Evolutionary conservation across 1,140 invertebrate genomes (phyloP), one percentile per base, ranked within the genome.

Genomic region (Eueides isabella): DNA sequence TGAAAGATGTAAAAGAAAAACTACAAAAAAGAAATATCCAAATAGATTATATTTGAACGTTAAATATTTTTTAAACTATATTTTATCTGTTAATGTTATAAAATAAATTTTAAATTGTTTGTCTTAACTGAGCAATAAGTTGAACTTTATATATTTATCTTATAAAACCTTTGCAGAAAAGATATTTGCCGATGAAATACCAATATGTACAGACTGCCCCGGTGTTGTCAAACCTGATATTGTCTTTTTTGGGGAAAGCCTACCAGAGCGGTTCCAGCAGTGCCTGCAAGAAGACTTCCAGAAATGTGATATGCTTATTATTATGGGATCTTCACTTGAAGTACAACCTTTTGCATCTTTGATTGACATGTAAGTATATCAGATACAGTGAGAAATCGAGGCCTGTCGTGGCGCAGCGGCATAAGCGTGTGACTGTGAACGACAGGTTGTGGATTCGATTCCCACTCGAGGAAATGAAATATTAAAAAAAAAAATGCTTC

Each of bases 321-420:
- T 99, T 5, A 97, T 99, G 95, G 98, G 98, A 9, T 99, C 98
- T 2, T 99, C 98, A 23, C 94, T 99, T 64, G 96, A 96, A 79
- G 98, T 99, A 0, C 97, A 99, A 76, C 98, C 98, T 1, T 99
- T 99, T 94, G 98, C 98, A n/a, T 97, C 97, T 16, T 94, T 99
- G 6, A 94, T 97, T 74, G 95, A 97, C 82, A 95, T 94, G 96
- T 97, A 90, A 93, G 92, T 77, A n/a, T 55, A 55, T 11, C 26
- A 11, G 23, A 11, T 4, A 38, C 11, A 38, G n/a, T n/a, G n/a
- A n/a, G n/a, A n/a, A n/a, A n/a, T n/a, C n/a, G n/a, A n/a, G n/a
- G n/a, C n/a, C n/a, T n/a, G n/a, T n/a, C n/a, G n/a, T n/a, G n/a
- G n/a, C n/a, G n/a, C n/a, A n/a, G n/a, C n/a, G n/a, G n/a, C n/a